Conservation (phyloP, 1,140 invertebrate species). For the Samia ricini region DNA sequence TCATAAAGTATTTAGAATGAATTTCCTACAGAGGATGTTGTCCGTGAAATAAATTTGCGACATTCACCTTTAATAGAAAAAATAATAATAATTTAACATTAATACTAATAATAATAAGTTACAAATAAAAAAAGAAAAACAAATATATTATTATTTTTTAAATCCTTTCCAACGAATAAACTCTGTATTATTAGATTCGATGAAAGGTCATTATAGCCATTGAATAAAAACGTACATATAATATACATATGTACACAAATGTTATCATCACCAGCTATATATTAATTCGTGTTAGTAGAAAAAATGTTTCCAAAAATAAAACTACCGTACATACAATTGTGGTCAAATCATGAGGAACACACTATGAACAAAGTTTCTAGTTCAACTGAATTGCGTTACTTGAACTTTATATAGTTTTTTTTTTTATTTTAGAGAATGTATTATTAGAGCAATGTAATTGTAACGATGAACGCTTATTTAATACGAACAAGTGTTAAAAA, state of each 20-base stretch:
- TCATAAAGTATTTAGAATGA: conserved; percentile 42
- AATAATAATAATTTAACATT: background rate
- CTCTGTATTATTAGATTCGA: conserved; percentile 19
- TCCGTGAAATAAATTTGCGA: conserved; percentile 43
- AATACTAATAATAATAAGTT: background rate
- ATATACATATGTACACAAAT: conserved; percentile 33
- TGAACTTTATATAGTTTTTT: too few species aligned
- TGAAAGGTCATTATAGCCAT: conserved; percentile 24
- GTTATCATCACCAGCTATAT: too few species aligned
- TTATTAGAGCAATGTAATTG: too few species aligned
- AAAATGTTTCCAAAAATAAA: too few species aligned
- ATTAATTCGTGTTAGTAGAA: too few species aligned
- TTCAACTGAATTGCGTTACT: too few species aligned
- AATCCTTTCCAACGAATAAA: background rate
- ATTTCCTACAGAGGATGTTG: conserved; percentile 36
- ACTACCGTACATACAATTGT: too few species aligned
- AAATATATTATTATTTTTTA: conserved; percentile 14
- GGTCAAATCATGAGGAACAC: too few species aligned
- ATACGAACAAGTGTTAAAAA: too few species aligned
- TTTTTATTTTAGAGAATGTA: too few species aligned
- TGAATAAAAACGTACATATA: background rate
- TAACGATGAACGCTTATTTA: too few species aligned
- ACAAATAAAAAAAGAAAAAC: conserved; percentile 11
- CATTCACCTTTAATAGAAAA: conserved; percentile 46
- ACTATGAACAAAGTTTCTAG: too few species aligned